Evolutionary conservation across 1,140 invertebrate species (phyloP).

Genomic region (Steinernema khuongi): DNA sequence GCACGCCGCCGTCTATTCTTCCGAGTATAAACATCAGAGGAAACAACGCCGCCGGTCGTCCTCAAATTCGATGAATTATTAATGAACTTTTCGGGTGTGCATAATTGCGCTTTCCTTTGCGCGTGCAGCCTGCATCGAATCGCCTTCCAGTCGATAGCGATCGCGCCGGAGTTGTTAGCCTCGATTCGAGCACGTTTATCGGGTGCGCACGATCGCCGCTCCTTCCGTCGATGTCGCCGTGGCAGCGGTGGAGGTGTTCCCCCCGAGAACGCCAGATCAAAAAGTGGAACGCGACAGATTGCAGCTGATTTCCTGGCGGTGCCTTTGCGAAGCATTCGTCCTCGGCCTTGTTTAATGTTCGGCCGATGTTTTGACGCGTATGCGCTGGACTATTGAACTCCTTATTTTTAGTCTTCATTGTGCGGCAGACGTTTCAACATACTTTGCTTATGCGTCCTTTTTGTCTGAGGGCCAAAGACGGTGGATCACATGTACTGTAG

Average conservation of each 20-base stretch:
- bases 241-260: slow-evolving; percentile 13
- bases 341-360: neutral
- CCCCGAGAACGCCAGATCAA: slow-evolving; percentile 7
- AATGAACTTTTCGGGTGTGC: neutral
- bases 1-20: neutral
- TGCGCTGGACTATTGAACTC: no score
- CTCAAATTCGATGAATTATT: slow-evolving; percentile 6
- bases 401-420: no score
- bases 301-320: neutral
- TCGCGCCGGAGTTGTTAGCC: neutral
- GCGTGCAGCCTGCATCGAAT: neutral
- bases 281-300: neutral
- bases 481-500: no score
- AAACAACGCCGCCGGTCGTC: no score
- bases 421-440: no score
- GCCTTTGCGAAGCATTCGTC: neutral
- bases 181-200: neutral
- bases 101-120: neutral
- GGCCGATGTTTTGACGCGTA: neutral
- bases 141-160: neutral
- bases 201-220: neutral
- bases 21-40: neutral
- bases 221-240: neutral
- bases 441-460: no score
- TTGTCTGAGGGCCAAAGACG: no score